Evolutionary conservation across 2,113 vertebrate genomes (phyloP), one percentile per base, ranked within the genome.

Genomic region (Penelope pileata): DNA sequence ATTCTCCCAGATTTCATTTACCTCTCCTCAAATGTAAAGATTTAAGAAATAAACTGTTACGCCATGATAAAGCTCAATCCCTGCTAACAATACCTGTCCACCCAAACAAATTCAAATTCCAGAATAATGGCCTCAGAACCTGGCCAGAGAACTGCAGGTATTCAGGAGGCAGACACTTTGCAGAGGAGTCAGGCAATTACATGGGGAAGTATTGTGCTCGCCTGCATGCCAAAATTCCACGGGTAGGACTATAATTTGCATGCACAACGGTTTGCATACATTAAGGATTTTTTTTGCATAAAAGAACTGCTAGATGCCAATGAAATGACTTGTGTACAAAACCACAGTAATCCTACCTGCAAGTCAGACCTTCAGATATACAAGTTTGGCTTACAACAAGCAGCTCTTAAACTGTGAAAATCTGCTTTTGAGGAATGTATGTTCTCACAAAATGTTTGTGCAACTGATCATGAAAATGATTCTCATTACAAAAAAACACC

Each of bases 301-400:
- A 89, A 90, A 85, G 11, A 5, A 50, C 64, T 0, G 5, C 36
- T 90, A 91, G 84, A 47, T 91, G 82, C 85, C 87, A 77, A 90
- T 83, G 69, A 16, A 81, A 69, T 62, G 64, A 42, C 79, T 91
- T 75, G 64, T 86, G 36, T 68, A 68, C 76, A 78, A 56, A 97
- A 30, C 60, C 64, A 68, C 51, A 40, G 43, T 70, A 94, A 94
- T 90, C 75, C 53, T 80, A 96, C 93, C 91, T 95, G 90, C 53
- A 60, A 93, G 86, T 90, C 86, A 95, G 88, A 93, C 53, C 43
- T 84, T 74, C 54, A 76, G 76, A 66, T 73, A 86, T 90, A 93
- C 59, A 91, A 86, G 68, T 21, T 56, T 68, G 53, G 54, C 64
- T 94, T 85, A 85, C 5, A 66, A 76, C 89, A 86, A 83, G 13